Evolutionary conservation across 2,888 invertebrate species (phyloP).

Genomic region (Oscheius sp.): DNA sequence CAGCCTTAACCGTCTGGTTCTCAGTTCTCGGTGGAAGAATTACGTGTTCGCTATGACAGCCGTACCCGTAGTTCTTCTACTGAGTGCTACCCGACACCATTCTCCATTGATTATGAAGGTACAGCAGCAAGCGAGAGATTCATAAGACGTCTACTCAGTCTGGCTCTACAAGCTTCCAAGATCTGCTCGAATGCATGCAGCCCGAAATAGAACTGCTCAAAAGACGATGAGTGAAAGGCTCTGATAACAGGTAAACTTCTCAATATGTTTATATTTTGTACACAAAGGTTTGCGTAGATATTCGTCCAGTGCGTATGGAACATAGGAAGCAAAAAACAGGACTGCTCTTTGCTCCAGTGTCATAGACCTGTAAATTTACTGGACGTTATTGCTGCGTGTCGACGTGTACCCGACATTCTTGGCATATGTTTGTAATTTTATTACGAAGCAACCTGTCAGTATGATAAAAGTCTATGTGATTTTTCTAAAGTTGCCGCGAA

Average conservation of each 20-base stretch:
- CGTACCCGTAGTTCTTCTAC: slow-evolving; percentile 12
- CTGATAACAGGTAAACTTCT: too few species aligned
- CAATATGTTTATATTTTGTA: too few species aligned
- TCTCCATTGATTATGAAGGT: too few species aligned
- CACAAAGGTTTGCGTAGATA: too few species aligned
- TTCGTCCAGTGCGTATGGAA: too few species aligned
- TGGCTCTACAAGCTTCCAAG: too few species aligned
- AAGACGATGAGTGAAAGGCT: too few species aligned
- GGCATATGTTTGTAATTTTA: slow-evolving; percentile 13
- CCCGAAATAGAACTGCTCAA: too few species aligned
- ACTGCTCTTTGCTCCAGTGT: neutral
- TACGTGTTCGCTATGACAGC: neutral
- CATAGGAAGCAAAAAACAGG: too few species aligned
- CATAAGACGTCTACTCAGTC: too few species aligned
- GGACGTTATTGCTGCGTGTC: neutral
- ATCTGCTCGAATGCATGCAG: too few species aligned
- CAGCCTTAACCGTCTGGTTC: neutral
- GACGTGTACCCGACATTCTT: neutral
- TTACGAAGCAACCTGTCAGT: slow-evolving; percentile 18
- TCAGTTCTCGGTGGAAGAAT: slow-evolving; percentile 7
- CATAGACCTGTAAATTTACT: neutral
- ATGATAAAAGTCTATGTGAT: slow-evolving; percentile 26
- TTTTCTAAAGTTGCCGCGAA: slow-evolving; percentile 67
- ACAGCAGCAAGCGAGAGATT: too few species aligned
- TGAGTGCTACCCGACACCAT: neutral